phyloP scores from a whole-genome alignment of 2,797 vertebrate species.

The Schizopygopsis malacanthus region DNA sequence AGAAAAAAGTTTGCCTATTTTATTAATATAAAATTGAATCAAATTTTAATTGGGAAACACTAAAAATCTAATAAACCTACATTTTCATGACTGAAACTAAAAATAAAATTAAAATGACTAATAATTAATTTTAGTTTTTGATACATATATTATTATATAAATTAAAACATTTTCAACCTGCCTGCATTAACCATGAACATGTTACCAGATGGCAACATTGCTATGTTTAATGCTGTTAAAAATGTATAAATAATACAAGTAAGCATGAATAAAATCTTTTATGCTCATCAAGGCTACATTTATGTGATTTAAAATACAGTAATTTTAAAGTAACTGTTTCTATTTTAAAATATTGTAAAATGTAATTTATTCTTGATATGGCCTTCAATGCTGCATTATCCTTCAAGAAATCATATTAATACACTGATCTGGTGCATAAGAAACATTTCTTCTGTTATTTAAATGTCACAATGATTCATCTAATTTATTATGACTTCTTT shows the following conservation, averaged over 20 bases:
- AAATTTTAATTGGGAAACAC: background rate
- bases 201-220: background rate
- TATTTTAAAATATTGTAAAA: background rate
- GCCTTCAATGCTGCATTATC: background rate
- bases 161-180: background rate
- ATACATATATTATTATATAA: constrained; percentile 3
- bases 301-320: too few species aligned
- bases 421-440: background rate
- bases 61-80: background rate
- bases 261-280: background rate
- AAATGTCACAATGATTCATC: background rate
- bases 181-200: background rate
- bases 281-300: background rate
- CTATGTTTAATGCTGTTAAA: background rate
- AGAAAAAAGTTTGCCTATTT: background rate
- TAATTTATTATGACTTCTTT: background rate
- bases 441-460: background rate
- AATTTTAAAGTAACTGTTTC: background rate
- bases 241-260: background rate
- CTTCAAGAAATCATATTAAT: background rate
- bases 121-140: background rate
- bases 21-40: background rate
- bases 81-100: background rate
- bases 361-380: background rate
- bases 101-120: background rate